Evolutionary conservation across 2,797 vertebrate genomes (phyloP).

Genomic region (Hirundo rustica): DNA sequence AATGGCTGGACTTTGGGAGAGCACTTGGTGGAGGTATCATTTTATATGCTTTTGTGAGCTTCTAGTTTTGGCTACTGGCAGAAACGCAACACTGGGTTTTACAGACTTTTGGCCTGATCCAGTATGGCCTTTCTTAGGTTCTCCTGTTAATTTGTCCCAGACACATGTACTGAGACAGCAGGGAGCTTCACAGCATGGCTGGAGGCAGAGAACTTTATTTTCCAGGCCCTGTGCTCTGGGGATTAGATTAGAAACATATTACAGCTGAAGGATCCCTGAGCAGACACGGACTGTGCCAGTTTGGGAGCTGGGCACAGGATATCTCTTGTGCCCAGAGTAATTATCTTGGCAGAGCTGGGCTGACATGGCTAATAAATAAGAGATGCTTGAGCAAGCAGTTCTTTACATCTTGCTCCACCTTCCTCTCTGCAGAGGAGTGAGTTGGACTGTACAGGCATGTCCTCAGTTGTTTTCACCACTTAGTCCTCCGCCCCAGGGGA

Average conservation of each 20-base stretch:
- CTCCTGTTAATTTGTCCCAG: conserved; percentile 22
- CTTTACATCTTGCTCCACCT: conserved; percentile 25
- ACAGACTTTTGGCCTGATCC: background rate
- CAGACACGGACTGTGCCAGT: background rate
- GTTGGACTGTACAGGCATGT: background rate
- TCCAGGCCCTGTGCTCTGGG: conserved; percentile 3
- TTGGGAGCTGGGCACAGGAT: background rate
- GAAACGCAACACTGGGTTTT: background rate
- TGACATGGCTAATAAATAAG: conserved; percentile 51
- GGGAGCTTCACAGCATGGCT: background rate
- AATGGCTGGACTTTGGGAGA: background rate
- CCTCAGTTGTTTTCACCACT: conserved; percentile 47
- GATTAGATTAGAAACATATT: conserved; percentile 35
- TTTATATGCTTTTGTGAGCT: background rate
- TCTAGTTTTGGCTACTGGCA: background rate
- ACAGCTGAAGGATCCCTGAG: conserved; percentile 7
- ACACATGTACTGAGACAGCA: background rate
- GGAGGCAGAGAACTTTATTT: conserved; percentile 1
- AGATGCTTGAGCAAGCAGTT: conserved; percentile 43
- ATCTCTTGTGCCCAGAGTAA: conserved; percentile 27
- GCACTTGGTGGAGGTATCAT: background rate
- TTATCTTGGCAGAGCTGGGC: conserved; percentile 33
- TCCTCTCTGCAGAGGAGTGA: background rate
- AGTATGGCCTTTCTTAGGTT: background rate
- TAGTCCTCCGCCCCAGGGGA: background rate